Evolutionary conservation across 2,888 invertebrate genomes (phyloP).

Genomic region (Salpingus planirostris): DNA sequence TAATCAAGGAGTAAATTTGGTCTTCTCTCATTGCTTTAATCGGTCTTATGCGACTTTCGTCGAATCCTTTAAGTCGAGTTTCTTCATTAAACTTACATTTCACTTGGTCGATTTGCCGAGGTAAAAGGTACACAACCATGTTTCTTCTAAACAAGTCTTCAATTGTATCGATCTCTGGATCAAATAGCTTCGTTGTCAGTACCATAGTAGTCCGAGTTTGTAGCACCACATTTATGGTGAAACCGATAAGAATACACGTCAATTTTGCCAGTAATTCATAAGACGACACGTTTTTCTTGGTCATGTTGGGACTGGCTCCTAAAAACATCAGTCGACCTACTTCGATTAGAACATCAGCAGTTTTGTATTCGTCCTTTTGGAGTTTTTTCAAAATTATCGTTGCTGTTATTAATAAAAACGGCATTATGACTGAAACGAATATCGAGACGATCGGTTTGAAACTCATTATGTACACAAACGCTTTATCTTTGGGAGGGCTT

Average conservation of each 20-base stretch:
- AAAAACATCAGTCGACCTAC: conserved; percentile 6
- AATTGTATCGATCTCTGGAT: conserved; percentile 15
- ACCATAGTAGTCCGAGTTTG: conserved; percentile 16
- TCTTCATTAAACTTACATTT: conserved; percentile 15
- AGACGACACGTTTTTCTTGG: conserved; percentile 3
- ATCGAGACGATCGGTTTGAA: conserved; percentile 1
- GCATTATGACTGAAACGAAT: neutral
- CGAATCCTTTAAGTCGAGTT: conserved; percentile 8
- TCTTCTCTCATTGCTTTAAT: conserved; percentile 2
- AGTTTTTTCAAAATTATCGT: neutral
- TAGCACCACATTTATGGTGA: conserved; percentile 8
- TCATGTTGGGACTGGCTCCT: no score
- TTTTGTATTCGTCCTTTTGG: neutral
- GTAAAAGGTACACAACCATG: conserved; percentile 11
- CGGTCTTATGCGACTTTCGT: conserved; percentile 1
- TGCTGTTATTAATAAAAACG: neutral
- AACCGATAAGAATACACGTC: conserved; percentile 10
- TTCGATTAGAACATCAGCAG: neutral
- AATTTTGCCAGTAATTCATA: conserved; percentile 8
- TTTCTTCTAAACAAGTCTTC: conserved; percentile 10
- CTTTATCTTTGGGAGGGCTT: conserved; percentile 3
- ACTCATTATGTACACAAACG: neutral
- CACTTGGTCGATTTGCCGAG: conserved; percentile 11
- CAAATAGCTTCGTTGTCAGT: conserved; percentile 9
- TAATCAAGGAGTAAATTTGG: conserved; percentile 4